A percentile compares a stretch with the other conserved stretches of the same genome.
Evolutionary conservation across 2,888 invertebrate genomes (phyloP).

Genomic region (Drosophila acutilabella): DNA sequence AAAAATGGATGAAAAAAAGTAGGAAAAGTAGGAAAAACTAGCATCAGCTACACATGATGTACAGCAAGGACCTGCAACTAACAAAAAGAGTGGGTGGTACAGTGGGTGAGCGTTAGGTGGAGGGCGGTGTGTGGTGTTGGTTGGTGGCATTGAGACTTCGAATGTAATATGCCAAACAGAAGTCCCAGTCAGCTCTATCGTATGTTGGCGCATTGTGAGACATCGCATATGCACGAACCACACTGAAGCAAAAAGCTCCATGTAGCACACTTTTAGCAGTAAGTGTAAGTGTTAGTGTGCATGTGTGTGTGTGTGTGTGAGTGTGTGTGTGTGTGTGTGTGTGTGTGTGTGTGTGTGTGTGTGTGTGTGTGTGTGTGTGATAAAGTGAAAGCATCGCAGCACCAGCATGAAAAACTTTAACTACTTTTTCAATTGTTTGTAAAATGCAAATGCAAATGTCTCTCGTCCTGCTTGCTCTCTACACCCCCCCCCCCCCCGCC

Average conservation of each 20-base stretch:
- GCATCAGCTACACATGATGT: slow-evolving; percentile 30
- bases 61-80: slow-evolving; percentile 2
- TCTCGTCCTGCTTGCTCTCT: slow-evolving; percentile 24
- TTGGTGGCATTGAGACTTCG: slow-evolving; percentile 41
- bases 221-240: slow-evolving; percentile 66
- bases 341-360: slow-evolving; percentile 25
- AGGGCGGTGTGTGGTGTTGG: background rate
- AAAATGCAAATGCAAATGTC: slow-evolving; percentile 74
- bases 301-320: slow-evolving; percentile 46
- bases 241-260: slow-evolving; percentile 19
- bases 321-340: slow-evolving; percentile 54
- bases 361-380: slow-evolving; percentile 55
- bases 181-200: slow-evolving; percentile 41
- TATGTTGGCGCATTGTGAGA: slow-evolving; percentile 44
- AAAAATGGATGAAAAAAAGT: slow-evolving; percentile 4
- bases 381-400: slow-evolving; percentile 68
- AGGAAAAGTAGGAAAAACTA: slow-evolving; percentile 39
- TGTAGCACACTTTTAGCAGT: slow-evolving; percentile 54
- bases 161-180: slow-evolving; percentile 63
- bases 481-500: no score
- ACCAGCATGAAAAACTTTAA: slow-evolving; percentile 72
- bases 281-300: slow-evolving; percentile 20
- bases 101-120: no score
- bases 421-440: slow-evolving; percentile 80
- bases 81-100: background rate